phyloP scores from a whole-genome alignment of 2,797 vertebrate genomes.

The Argya squamiceps region DNA sequence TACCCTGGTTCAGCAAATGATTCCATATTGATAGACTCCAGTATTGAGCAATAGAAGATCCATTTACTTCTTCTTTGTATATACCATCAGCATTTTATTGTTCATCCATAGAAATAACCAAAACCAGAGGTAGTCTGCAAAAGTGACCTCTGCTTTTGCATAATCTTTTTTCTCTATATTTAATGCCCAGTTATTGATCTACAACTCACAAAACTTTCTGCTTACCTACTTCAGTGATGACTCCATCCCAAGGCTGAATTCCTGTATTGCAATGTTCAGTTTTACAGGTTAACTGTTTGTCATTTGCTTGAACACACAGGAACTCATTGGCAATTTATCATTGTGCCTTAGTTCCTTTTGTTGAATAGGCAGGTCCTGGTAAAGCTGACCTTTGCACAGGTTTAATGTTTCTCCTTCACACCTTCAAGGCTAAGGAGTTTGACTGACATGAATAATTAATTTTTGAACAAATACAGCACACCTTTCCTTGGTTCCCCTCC shows the following conservation, averaged over 20 bases:
- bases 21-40: background rate
- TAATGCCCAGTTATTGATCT: background rate
- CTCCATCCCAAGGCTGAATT: background rate
- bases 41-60: background rate
- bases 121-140: background rate
- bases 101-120: background rate
- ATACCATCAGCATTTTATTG: background rate
- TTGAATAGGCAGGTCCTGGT: slow-evolving; percentile 20
- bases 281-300: slow-evolving; percentile 49
- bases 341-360: background rate
- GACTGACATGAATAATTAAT: slow-evolving; percentile 51
- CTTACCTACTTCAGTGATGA: background rate
- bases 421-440: slow-evolving; percentile 13
- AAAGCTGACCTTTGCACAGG: slow-evolving; percentile 14
- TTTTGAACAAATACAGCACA: slow-evolving; percentile 39
- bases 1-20: background rate
- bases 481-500: slow-evolving; percentile 10
- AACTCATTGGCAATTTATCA: slow-evolving; percentile 11
- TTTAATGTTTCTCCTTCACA: slow-evolving; percentile 47
- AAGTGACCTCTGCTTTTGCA: background rate
- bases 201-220: background rate
- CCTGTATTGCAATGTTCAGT: background rate
- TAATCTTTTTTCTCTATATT: background rate
- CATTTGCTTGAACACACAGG: slow-evolving; percentile 46
- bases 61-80: background rate